Evolutionary conservation across 2,113 vertebrate genomes (phyloP).

Genomic region (Motacilla tschutschensis): DNA sequence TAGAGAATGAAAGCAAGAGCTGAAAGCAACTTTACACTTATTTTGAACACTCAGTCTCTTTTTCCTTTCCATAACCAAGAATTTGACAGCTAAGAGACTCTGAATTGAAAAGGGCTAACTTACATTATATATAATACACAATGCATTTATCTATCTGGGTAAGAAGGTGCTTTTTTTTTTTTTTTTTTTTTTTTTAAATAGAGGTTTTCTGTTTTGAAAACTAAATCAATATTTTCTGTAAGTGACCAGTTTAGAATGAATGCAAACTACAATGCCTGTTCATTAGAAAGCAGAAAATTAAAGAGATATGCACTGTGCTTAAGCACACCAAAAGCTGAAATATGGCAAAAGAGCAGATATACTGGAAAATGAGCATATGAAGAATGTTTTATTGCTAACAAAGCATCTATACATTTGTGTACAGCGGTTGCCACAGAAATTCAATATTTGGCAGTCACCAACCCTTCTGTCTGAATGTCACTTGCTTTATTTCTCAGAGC

Average conservation of each 20-base stretch:
- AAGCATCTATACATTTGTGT: background rate
- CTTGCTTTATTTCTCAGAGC: background rate
- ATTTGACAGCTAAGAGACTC: background rate
- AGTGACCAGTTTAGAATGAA: background rate
- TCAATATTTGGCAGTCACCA: background rate
- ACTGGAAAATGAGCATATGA: conserved; percentile 22
- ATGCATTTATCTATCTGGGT: background rate
- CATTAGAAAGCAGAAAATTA: conserved; percentile 32
- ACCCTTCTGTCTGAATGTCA: conserved; percentile 28
- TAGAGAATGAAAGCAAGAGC: conserved; percentile 37
- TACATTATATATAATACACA: background rate
- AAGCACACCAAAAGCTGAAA: conserved; percentile 41
- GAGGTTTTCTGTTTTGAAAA: conserved; percentile 6
- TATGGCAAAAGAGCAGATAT: conserved; percentile 33
- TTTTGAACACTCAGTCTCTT: background rate
- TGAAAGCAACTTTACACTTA: conserved; percentile 37
- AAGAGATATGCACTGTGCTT: conserved; percentile 16
- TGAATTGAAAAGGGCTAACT: conserved; percentile 2
- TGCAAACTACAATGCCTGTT: conserved; percentile 51
- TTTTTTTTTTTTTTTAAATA: background rate
- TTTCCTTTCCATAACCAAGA: background rate
- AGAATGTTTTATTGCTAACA: background rate
- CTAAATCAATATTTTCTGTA: background rate
- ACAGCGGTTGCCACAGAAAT: background rate
- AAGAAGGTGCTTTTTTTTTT: background rate